Conservation (phyloP, 2,113 vertebrate genomes). For the Phalacrocorax pelagicus region DNA sequence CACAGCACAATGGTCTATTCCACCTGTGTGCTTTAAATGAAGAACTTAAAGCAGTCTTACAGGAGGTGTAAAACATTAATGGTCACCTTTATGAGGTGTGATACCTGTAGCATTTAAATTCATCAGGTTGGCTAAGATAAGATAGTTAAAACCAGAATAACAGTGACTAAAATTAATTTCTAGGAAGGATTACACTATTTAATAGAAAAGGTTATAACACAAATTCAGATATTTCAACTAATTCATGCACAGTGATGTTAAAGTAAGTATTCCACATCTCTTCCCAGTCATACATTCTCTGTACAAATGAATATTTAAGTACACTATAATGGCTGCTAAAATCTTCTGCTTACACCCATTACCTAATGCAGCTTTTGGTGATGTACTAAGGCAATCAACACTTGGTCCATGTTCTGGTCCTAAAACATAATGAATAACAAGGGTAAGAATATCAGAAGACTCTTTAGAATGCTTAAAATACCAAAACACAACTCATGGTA, state of each 20-base stretch:
- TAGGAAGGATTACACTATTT: neutral
- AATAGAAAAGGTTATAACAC: neutral
- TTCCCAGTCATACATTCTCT: neutral
- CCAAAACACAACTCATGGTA: neutral
- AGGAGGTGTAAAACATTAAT: neutral
- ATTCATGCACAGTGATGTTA: neutral
- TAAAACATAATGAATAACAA: constrained; percentile 19
- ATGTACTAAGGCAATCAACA: constrained; percentile 84
- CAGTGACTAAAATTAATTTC: neutral
- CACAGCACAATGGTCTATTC: neutral
- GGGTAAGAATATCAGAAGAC: neutral
- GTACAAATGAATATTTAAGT: neutral
- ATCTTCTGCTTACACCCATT: neutral
- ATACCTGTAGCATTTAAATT: constrained; percentile 24
- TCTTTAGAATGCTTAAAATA: neutral
- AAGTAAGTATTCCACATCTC: neutral
- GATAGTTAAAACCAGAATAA: constrained; percentile 11
- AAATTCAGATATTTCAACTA: neutral
- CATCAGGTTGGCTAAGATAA: constrained; percentile 16
- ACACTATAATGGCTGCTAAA: neutral
- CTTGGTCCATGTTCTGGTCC: constrained; percentile 82
- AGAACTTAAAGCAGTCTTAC: neutral
- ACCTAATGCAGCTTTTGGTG: constrained; percentile 85
- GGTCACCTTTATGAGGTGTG: constrained; percentile 43
- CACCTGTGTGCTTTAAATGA: neutral